A percentile compares a stretch with the other conserved stretches of the same genome.
These are phyloP conservation scores for Nymphalis c-album DNA, from an alignment of 2,888 invertebrate species.

Conservation along the genomic window DNA sequence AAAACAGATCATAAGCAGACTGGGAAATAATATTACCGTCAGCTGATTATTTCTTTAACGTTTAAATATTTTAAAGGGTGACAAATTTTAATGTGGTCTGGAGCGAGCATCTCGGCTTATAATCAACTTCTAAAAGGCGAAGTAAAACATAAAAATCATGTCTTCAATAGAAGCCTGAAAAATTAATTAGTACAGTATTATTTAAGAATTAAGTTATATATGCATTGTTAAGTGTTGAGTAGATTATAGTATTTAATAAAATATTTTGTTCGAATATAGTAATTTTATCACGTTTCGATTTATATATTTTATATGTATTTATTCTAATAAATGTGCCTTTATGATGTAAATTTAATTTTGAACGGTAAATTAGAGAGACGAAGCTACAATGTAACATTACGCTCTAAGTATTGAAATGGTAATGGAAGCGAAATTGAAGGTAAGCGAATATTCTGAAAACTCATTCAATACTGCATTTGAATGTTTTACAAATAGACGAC, in stretches of 20 bases:
- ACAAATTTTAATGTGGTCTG: too few species aligned
- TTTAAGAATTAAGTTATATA: too few species aligned
- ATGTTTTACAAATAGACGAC: slow-evolving; percentile 48
- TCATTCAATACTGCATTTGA: slow-evolving; percentile 44
- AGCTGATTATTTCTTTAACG: too few species aligned
- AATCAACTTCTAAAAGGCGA: too few species aligned
- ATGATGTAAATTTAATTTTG: slow-evolving; percentile 4
- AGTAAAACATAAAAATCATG: too few species aligned
- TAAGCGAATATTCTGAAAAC: slow-evolving; percentile 43
- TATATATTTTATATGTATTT: not conserved
- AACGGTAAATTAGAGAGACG: slow-evolving; percentile 10
- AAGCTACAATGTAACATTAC: slow-evolving; percentile 51
- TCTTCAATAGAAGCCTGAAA: too few species aligned
- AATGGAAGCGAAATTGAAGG: slow-evolving; percentile 58
- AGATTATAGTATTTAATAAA: not conserved
- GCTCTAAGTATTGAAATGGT: slow-evolving; percentile 58
- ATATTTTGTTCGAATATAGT: not conserved
- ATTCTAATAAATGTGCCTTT: not conserved
- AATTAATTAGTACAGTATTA: too few species aligned
- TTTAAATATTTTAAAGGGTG: too few species aligned
- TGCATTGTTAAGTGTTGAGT: too few species aligned
- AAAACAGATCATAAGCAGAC: too few species aligned
- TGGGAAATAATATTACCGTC: too few species aligned
- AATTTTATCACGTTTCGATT: not conserved
- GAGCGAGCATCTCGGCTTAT: too few species aligned